phyloP scores from a whole-genome alignment of 2,888 invertebrate species.

The Xestoiulus laeticollis region DNA sequence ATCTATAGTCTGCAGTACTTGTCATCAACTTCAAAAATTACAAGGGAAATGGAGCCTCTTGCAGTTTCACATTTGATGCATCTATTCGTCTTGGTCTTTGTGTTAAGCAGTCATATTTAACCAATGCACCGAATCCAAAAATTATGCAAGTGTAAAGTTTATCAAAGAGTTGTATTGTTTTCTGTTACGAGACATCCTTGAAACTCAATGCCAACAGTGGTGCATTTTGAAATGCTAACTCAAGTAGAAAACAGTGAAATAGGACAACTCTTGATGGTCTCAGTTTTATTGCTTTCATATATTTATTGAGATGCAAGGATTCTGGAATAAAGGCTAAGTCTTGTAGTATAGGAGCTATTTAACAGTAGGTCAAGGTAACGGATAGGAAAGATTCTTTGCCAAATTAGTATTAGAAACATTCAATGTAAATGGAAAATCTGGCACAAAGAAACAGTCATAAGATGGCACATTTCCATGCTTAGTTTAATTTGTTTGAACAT shows the following conservation, averaged over 20 bases:
- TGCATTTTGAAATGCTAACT: slow-evolving; percentile 27
- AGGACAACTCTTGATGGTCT: background rate
- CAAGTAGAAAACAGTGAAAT: background rate
- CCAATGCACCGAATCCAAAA: background rate
- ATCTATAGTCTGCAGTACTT: background rate
- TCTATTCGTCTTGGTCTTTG: background rate
- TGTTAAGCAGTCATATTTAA: background rate
- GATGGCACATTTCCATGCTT: too few species aligned
- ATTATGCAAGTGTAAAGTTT: background rate
- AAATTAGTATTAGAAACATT: background rate
- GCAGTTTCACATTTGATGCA: background rate
- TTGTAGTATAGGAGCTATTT: background rate
- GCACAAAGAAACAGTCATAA: too few species aligned
- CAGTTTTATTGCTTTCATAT: background rate
- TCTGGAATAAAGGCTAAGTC: background rate
- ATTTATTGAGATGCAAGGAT: background rate
- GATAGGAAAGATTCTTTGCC: background rate
- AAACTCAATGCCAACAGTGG: background rate
- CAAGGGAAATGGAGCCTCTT: background rate
- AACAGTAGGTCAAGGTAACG: background rate
- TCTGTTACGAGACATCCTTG: background rate
- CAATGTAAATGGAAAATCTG: too few species aligned
- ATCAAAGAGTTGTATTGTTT: background rate
- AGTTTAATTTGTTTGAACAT: too few species aligned
- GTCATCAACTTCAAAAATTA: background rate